These are phyloP conservation scores for Malurus melanocephalus DNA, from an alignment of 2,113 vertebrate species.

Conservation along the genomic window DNA sequence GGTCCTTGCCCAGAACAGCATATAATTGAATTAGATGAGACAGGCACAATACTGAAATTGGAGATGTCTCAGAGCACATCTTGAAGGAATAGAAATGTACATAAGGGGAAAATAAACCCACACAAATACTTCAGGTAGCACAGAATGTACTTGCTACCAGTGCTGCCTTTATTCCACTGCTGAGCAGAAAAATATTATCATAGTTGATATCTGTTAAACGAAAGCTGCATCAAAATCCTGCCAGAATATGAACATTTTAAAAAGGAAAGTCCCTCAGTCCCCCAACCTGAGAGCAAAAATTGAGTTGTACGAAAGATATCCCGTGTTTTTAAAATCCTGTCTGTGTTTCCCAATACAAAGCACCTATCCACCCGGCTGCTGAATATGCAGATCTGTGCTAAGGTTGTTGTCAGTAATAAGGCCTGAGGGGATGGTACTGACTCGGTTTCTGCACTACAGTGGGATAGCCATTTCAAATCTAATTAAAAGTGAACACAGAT, in stretches of 20 bases:
- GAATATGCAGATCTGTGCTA: constrained; percentile 11
- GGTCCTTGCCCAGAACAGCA: background rate
- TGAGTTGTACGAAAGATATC: background rate
- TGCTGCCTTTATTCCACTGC: background rate
- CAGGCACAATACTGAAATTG: constrained; percentile 26
- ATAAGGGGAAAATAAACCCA: constrained; percentile 38
- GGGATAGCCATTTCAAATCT: constrained; percentile 40
- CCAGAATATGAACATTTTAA: background rate
- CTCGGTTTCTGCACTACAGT: background rate
- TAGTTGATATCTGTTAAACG: background rate
- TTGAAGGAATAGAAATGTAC: constrained; percentile 34
- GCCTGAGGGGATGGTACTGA: constrained; percentile 6
- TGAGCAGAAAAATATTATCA: constrained; percentile 3
- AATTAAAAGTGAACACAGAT: constrained; percentile 43
- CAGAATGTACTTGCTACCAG: constrained; percentile 13
- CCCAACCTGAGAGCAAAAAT: background rate
- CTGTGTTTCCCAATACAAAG: background rate
- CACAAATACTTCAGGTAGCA: constrained; percentile 30
- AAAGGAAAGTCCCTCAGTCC: background rate
- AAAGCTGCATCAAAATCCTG: background rate
- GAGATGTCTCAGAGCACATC: constrained; percentile 25
- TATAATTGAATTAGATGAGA: constrained; percentile 38
- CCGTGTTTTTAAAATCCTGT: background rate
- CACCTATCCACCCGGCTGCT: background rate
- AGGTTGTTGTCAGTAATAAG: constrained; percentile 11